Base-by-base conservation (phyloP, 2,888 invertebrate species). In the Serripes groenlandicus region DNA sequence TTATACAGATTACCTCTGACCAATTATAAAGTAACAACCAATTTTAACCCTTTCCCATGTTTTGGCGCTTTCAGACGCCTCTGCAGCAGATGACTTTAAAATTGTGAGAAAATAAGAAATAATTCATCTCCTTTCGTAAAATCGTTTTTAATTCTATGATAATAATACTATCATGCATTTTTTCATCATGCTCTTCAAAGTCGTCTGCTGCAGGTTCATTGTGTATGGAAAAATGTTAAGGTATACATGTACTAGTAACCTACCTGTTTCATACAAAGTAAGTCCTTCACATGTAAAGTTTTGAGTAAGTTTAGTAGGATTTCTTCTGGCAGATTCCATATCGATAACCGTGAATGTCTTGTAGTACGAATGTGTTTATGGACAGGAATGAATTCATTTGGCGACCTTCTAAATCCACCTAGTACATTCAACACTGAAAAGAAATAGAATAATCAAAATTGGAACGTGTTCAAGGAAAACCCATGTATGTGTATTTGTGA, bases 261-360 rank as follows among this genome's bases (percentile, higher is more conserved):
- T 87, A 92, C 93, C 70, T 87, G 83, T 86, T 88, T 88, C 88
- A 93, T 89, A 64, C 89, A 92, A 73, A 94, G 91, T 7, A 94
- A 68, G 77, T 94, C 94, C 71, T 88, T 89, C 28, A 93, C 88
- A 76, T 93, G 93, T n/a, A 94, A 77, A 18, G 88, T 89, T 72
- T 89, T 88, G 52, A 93, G 84, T 21, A 94, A 85, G 78, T 89
- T 90, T 4, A 93, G 74, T 21, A 93, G 60, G 1, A 94, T 79
- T 84, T 93, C 93, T 64, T 92, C 92, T 54, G 94, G 93, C 7
- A 94, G 84, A 58, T 91, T 89, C 92, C 93, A 93, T 86, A 93
- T 89, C 66, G 92, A 91, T 30, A 91, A 90, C 32, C 90, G 83
- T 4, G 91, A 90, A 26, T 77, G 74, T 11, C 86, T 86, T 15